Evolutionary conservation across 2,113 vertebrate genomes (phyloP), one percentile per base, ranked within the genome.

Genomic region (Xerus inauris): DNA sequence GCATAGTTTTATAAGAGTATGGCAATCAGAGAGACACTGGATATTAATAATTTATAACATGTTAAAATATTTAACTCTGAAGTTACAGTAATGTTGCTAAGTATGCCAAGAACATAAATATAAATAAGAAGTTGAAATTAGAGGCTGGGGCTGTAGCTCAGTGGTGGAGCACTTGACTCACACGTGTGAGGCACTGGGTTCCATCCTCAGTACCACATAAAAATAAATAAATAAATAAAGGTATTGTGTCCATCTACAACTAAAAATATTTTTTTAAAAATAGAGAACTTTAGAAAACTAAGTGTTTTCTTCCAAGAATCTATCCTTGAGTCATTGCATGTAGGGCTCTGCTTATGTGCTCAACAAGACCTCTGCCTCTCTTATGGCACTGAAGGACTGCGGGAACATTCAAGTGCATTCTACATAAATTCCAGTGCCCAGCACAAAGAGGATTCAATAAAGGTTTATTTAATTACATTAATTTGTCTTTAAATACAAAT

Each of bases 21-120:
- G 49, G 38, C 28, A 82, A 59, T 77, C 40, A 94, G 0, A 65
- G 57, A 90, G 22, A 42, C 40, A 67, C n/a, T n/a, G 59, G 11
- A 87, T 75, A 59, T 67, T 67, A 40, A 54, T 77, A 81, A 86
- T 32, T 73, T 90, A 90, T 24, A 80, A 13, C 26, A 40, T 54
- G 83, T 59, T 59, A 83, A 95, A 80, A 71, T 91, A 76, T 76
- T 92, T 88, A 72, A 91, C 45, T 87, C 40, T 59, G 35, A 84
- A 42, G 30, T 87, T 83, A 71, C 11, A 84, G 40, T 72, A 94
- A 92, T 19, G 24, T n/a, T 77, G 72, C 47, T 91, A 88, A 88
- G 65, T 42, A 67, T 35, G 75, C 49, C 14, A 88, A 51, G 42
- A 13, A 85, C 38, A 69, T 16, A 75, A 73, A 88, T 47, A 79